phyloP scores from a whole-genome alignment of 1,140 invertebrate species.

The Dendroctonus ponderosae region DNA sequence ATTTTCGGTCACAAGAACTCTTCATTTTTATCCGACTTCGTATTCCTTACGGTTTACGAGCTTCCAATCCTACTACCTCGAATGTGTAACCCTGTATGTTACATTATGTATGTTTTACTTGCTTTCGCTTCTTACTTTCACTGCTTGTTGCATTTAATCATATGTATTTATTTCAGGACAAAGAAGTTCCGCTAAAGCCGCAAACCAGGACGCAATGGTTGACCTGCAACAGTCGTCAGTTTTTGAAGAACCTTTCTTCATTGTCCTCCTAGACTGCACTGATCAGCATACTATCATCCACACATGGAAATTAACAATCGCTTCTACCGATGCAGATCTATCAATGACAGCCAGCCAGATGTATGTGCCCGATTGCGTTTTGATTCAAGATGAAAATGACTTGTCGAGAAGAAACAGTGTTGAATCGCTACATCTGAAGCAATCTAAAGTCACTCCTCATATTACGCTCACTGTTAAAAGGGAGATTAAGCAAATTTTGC shows the following conservation, averaged over 20 bases:
- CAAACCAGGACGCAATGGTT: slow-evolving; percentile 73
- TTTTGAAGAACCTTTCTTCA: slow-evolving; percentile 94
- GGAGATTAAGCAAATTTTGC: slow-evolving; percentile 59
- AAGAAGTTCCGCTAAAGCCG: slow-evolving; percentile 50
- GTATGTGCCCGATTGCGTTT: slow-evolving; percentile 85
- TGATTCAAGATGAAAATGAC: slow-evolving; percentile 82
- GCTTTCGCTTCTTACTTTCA: too few species aligned
- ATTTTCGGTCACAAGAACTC: too few species aligned
- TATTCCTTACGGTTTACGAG: too few species aligned
- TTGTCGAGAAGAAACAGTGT: slow-evolving; percentile 48
- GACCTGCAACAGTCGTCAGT: slow-evolving; percentile 80
- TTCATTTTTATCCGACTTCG: too few species aligned
- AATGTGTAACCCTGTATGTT: too few species aligned
- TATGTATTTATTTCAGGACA: slow-evolving; percentile 40
- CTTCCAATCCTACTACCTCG: too few species aligned
- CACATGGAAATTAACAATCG: slow-evolving; percentile 93
- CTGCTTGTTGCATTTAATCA: background rate
- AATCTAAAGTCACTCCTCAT: slow-evolving; percentile 47
- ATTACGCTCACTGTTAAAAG: slow-evolving; percentile 47
- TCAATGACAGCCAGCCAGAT: slow-evolving; percentile 65
- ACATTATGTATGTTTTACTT: too few species aligned
- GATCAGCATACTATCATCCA: slow-evolving; percentile 83
- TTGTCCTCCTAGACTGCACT: slow-evolving; percentile 88
- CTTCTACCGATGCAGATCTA: slow-evolving; percentile 59
- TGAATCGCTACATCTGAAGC: slow-evolving; percentile 48